Conservation (phyloP, 2,113 vertebrate genomes). For the Pelmatolapia mariae region DNA sequence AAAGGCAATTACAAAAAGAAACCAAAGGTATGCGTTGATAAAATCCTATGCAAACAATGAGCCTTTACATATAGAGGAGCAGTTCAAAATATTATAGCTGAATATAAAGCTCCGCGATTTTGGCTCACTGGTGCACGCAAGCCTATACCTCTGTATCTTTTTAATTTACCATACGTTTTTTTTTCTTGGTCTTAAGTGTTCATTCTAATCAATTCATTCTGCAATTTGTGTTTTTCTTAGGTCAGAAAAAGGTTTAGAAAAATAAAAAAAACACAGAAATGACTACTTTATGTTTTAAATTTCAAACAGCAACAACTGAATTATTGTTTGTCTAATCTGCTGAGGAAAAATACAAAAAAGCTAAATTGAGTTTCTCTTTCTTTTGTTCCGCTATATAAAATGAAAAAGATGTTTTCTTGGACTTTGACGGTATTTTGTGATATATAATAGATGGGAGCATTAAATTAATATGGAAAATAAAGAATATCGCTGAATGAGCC, state of each 20-base stretch:
- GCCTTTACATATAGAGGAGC: neutral
- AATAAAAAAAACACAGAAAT: neutral
- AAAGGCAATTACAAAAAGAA: neutral
- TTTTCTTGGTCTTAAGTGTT: neutral
- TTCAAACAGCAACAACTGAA: neutral
- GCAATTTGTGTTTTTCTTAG: fast-evolving
- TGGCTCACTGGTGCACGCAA: neutral
- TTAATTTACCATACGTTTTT: fast-evolving
- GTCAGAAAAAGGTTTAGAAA: neutral
- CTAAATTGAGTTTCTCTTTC: neutral
- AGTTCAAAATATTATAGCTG: neutral
- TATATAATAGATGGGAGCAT: neutral
- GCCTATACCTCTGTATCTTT: neutral
- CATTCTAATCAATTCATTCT: neutral
- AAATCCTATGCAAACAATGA: neutral
- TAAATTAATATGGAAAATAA: neutral
- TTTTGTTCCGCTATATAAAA: neutral
- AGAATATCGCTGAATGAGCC: neutral
- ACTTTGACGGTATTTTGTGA: neutral
- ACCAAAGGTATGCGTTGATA: neutral
- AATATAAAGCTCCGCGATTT: neutral
- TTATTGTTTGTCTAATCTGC: neutral
- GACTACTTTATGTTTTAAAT: fast-evolving
- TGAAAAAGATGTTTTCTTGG: neutral
- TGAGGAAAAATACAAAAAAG: neutral